Conservation (phyloP, 2,113 vertebrate species). For the Antidorcas marsupialis region DNA sequence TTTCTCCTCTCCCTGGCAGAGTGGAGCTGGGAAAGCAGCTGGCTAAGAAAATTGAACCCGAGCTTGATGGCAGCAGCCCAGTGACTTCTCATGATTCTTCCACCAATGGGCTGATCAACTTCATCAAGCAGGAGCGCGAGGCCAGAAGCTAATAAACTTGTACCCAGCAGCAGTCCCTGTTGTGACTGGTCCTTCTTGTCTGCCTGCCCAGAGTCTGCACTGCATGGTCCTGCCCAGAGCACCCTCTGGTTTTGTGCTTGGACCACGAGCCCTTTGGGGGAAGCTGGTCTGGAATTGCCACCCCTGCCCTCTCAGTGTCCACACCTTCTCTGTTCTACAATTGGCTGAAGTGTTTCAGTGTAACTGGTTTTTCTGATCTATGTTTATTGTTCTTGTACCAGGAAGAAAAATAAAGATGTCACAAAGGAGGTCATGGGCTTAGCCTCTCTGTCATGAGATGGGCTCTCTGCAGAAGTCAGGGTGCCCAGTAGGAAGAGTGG, state of each 20-base stretch:
- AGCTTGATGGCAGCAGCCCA: slow-evolving; percentile 83
- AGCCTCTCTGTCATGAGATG: background rate
- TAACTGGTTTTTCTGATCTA: background rate
- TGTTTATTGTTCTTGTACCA: background rate
- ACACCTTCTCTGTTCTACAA: background rate
- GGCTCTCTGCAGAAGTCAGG: background rate
- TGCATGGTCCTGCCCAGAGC: slow-evolving; percentile 25
- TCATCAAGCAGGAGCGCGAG: slow-evolving; percentile 94
- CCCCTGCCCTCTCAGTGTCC: background rate
- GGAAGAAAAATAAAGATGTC: slow-evolving; percentile 65
- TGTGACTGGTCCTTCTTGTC: slow-evolving; percentile 9
- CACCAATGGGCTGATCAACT: slow-evolving; percentile 95
- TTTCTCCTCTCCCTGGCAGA: slow-evolving; percentile 70
- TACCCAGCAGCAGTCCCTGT: background rate
- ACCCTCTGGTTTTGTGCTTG: background rate
- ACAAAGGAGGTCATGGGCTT: background rate
- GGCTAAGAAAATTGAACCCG: slow-evolving; percentile 96
- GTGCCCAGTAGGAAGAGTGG: fast-evolving
- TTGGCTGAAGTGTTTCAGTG: background rate
- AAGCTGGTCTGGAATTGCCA: background rate
- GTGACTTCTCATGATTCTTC: slow-evolving; percentile 94
- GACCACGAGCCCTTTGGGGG: background rate
- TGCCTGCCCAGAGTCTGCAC: background rate
- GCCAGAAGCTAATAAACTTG: background rate
- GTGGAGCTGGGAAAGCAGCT: slow-evolving; percentile 98